These are phyloP conservation scores for Epistrophe eligans DNA, from an alignment of 2,888 invertebrate genomes.

Conservation along the genomic window DNA sequence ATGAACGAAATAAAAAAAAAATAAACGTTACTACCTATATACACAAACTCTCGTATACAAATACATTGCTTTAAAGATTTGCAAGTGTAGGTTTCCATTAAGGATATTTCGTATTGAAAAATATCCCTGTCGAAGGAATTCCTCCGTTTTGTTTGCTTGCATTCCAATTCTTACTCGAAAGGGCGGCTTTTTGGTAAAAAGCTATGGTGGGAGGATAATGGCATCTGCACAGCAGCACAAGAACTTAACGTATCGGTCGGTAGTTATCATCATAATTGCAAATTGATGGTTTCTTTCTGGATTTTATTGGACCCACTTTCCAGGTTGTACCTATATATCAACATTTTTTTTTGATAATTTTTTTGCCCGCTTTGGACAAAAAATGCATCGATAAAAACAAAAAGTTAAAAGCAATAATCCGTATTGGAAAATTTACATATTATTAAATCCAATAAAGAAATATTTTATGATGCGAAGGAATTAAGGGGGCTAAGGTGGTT, in stretches of 20 bases:
- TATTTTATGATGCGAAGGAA: constrained; percentile 6
- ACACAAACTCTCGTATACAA: no score
- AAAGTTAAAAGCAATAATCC: constrained; percentile 36
- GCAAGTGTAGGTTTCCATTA: constrained; percentile 33
- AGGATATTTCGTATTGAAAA: constrained; percentile 19
- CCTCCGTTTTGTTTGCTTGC: constrained; percentile 7
- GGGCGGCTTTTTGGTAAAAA: no score
- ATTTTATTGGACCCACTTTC: constrained; percentile 59
- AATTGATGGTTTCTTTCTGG: constrained; percentile 73
- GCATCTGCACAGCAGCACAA: not conserved
- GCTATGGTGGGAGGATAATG: not conserved
- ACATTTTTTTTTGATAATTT: not conserved
- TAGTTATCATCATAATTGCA: constrained; percentile 73
- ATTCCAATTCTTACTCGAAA: not conserved
- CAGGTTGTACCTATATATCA: not conserved
- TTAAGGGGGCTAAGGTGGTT: not conserved
- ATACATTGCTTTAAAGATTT: constrained; percentile 50
- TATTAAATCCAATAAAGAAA: constrained; percentile 73
- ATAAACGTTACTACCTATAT: not conserved
- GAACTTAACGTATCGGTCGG: constrained; percentile 13
- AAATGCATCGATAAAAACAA: not conserved
- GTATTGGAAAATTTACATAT: constrained; percentile 66
- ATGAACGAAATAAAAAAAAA: not conserved
- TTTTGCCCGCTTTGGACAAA: not conserved
- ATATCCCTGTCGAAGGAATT: constrained; percentile 31